Base-by-base conservation (phyloP, 2,888 invertebrate genomes). In the Stegana nigrithorax region DNA sequence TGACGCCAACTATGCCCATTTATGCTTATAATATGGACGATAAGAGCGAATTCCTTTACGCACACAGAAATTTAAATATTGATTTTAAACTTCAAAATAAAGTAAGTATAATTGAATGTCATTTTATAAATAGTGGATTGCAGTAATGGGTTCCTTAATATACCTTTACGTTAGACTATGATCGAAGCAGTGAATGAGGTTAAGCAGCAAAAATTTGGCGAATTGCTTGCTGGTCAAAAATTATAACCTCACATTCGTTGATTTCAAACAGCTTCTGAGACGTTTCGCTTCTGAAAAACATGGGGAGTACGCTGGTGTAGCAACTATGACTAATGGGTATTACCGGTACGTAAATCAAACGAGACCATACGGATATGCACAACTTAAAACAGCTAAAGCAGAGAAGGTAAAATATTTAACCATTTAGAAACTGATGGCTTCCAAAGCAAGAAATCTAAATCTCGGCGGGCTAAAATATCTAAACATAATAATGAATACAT, bases 131-230 rank as follows among this genome's bases (percentile, higher is more conserved):
- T n/a, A n/a, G n/a, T n/a, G n/a, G n/a, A n/a, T n/a, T n/a, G n/a
- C n/a, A n/a, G n/a, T n/a, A n/a, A n/a, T n/a, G n/a, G n/a, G n/a
- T n/a, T n/a, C n/a, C n/a, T n/a, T n/a, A n/a, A 4, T 36, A 3
- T 14, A 36, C 12, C 89, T 93, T 29, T 89, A 92, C 6, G 87
- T 94, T 4, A n/a, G n/a, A 88, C 89, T 67, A 86, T 91, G 0
- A 89, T 88, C n/a, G 87, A 87, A 4, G 89, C 91, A 83, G 90
- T 91, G 0, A 90, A 91, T 96, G 87, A 89, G n/a, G 92, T 97
- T 0, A 92, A 92, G 74, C 92, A 95, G 0, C 92, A 95, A 74
- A 95, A 97, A 0, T 91, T 92, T 72, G 92, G 96, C 3, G 96
- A 94, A 1, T 86, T 98, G 6, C 85, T 96, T 69, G 97, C 94